Percentiles rank a stretch among this genome's conserved stretches.
Conservation (phyloP, 1,140 invertebrate genomes). For the Diploscapter pachys region DNA sequence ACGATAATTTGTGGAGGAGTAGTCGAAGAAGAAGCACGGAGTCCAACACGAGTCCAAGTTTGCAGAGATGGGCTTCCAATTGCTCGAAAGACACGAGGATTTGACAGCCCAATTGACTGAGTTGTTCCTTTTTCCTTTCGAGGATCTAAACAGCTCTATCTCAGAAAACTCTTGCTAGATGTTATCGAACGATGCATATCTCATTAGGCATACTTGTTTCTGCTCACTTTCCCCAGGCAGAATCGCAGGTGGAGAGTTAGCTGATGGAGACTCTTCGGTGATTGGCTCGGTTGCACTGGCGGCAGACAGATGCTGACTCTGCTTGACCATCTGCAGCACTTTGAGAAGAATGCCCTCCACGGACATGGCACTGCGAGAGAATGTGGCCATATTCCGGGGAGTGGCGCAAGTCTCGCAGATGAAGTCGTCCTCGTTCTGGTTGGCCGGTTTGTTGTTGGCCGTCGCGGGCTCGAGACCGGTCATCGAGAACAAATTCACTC, state of each 20-base stretch:
- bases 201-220: not conserved
- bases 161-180: too few relatives aligned
- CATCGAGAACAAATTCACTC: conserved; percentile 65
- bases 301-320: conserved; percentile 39
- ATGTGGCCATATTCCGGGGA: conserved; percentile 43
- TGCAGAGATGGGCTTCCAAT: conserved; percentile 56
- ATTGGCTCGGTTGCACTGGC: conserved; percentile 39
- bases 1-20: conserved; percentile 53
- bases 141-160: not conserved
- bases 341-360: conserved; percentile 56
- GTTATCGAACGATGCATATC: too few relatives aligned
- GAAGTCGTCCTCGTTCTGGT: conserved; percentile 57
- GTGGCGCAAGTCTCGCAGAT: conserved; percentile 53
- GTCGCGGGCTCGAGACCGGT: conserved; percentile 40
- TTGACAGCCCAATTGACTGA: conserved; percentile 24
- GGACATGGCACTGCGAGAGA: conserved; percentile 50
- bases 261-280: conserved; percentile 48
- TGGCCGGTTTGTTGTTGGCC: conserved; percentile 32
- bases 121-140: conserved; percentile 12
- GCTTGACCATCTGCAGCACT: conserved; percentile 43
- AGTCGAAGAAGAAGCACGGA: conserved; percentile 54
- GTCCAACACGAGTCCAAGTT: conserved; percentile 54
- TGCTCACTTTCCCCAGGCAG: conserved; percentile 17
- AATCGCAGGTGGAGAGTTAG: conserved; percentile 41
- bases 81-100: conserved; percentile 28